Evolutionary conservation across 2,113 vertebrate genomes (phyloP).

Genomic region (Gambusia affinis): DNA sequence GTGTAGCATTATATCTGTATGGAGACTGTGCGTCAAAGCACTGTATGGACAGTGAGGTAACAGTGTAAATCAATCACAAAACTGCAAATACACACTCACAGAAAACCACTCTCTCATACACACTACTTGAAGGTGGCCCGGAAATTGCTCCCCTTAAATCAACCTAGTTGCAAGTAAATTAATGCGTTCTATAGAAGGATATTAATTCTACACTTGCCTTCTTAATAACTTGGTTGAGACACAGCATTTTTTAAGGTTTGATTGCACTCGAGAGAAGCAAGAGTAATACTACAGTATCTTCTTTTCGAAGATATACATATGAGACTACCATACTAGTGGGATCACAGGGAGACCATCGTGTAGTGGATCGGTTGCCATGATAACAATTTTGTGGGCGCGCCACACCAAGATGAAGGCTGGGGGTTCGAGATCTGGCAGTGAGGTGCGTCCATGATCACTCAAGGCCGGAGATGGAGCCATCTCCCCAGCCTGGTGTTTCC

Average conservation of each 20-base stretch:
- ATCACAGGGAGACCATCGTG: constrained; percentile 18
- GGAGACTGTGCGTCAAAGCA: constrained; percentile 16
- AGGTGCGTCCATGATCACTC: constrained; percentile 58
- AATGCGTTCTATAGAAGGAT: constrained; percentile 34
- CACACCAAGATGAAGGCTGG: constrained; percentile 51
- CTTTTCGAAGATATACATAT: constrained; percentile 24
- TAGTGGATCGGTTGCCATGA: constrained; percentile 33
- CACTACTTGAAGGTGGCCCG: constrained; percentile 41
- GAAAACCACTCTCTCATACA: constrained; percentile 20
- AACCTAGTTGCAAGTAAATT: constrained; percentile 39
- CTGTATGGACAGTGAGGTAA: constrained; percentile 52
- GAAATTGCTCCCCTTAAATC: constrained; percentile 47
- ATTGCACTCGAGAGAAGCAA: constrained; percentile 26
- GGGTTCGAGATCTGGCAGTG: constrained; percentile 51
- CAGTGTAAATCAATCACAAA: constrained; percentile 29
- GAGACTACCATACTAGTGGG: constrained; percentile 37
- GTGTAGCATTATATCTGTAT: constrained; percentile 7
- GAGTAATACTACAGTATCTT: constrained; percentile 43
- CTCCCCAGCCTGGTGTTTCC: neutral
- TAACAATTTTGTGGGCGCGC: constrained; percentile 30
- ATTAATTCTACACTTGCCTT: constrained; percentile 42
- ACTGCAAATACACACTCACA: constrained; percentile 12
- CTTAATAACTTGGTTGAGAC: constrained; percentile 35
- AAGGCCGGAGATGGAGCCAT: neutral
- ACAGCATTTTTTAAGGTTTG: constrained; percentile 18